Evolutionary conservation across 2,888 invertebrate genomes (phyloP).

Genomic region (Ephialtes manifestator): DNA sequence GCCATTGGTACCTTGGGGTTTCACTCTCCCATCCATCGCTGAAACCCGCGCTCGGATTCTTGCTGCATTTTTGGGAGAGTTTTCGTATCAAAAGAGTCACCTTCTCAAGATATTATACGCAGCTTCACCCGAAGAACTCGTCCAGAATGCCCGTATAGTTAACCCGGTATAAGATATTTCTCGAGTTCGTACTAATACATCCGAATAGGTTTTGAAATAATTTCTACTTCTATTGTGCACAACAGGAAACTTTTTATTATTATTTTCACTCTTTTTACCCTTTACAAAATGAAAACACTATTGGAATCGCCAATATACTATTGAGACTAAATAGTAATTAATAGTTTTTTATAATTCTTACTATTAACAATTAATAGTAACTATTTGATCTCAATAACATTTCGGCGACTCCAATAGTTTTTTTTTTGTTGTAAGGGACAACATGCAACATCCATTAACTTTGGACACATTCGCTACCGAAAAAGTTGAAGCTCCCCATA

Average conservation of each 20-base stretch:
- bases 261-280: too few species aligned
- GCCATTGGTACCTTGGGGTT: constrained; percentile 87
- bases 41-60: constrained; percentile 81
- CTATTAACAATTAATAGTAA: too few species aligned
- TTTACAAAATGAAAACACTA: too few species aligned
- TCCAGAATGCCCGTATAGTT: constrained; percentile 67
- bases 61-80: constrained; percentile 80
- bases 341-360: too few species aligned
- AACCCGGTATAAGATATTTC: not conserved
- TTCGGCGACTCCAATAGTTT: too few species aligned
- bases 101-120: constrained; percentile 84
- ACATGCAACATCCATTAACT: not conserved
- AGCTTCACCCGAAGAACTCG: constrained; percentile 83
- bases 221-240: too few species aligned
- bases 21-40: constrained; percentile 63
- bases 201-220: not conserved
- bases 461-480: not conserved
- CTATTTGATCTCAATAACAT: too few species aligned
- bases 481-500: too few species aligned
- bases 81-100: constrained; percentile 78
- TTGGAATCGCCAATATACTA: too few species aligned
- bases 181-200: not conserved
- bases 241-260: too few species aligned
- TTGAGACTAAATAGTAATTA: too few species aligned
- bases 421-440: too few species aligned